phyloP scores from a whole-genome alignment of 2,113 vertebrate species.

The Vulpes vulpes region DNA sequence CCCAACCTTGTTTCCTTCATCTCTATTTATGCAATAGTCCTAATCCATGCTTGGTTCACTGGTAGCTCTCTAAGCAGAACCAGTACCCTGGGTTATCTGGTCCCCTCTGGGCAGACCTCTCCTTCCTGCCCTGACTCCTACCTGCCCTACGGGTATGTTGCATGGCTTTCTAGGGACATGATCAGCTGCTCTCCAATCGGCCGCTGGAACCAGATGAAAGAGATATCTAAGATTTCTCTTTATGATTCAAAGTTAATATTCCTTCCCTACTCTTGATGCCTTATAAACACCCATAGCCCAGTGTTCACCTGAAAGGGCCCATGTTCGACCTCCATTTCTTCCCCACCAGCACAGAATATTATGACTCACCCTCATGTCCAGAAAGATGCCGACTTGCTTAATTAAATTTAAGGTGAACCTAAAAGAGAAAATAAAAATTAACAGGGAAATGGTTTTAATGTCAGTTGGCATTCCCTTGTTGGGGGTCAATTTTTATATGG shows the following conservation, averaged over 20 bases:
- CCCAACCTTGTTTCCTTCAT: background rate
- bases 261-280: background rate
- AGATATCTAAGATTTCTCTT: no score
- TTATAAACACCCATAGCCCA: background rate
- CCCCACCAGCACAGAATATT: background rate
- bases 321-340: no score
- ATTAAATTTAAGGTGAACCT: background rate
- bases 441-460: background rate
- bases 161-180: background rate
- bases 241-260: background rate
- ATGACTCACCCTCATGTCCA: background rate
- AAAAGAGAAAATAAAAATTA: background rate
- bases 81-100: background rate
- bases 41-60: background rate
- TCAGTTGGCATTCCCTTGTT: background rate
- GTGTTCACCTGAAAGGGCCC: background rate
- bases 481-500: background rate
- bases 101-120: background rate
- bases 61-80: background rate
- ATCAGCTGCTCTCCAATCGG: background rate
- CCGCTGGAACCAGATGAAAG: background rate
- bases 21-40: background rate
- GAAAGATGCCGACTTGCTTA: background rate
- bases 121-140: no score
- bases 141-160: background rate